Percentiles rank a stretch among this genome's conserved stretches.
These are phyloP conservation scores for Patella caerulea DNA, from an alignment of 2,888 invertebrate genomes.

Conservation along the genomic window DNA sequence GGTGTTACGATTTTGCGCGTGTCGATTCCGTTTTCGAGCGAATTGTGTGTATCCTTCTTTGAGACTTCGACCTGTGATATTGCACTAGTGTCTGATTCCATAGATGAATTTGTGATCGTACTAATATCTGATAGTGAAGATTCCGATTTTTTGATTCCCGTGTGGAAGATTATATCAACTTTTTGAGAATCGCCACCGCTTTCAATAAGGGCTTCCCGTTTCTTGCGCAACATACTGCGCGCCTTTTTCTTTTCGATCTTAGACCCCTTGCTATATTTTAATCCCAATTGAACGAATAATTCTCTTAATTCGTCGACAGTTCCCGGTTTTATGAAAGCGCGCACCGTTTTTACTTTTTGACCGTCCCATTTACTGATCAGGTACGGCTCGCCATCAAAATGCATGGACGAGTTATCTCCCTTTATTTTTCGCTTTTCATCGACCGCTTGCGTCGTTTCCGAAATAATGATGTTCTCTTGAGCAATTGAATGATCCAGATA, in stretches of 20 bases:
- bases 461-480: conserved; percentile 14
- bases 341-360: conserved; percentile 38
- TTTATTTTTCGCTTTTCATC: conserved; percentile 5
- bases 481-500: conserved; percentile 19
- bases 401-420: conserved; percentile 22
- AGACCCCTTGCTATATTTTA: conserved; percentile 24
- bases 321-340: conserved; percentile 46
- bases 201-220: neutral
- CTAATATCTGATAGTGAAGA: neutral
- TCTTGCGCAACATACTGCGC: neutral
- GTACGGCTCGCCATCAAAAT: neutral
- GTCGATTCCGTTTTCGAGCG: neutral
- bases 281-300: conserved; percentile 32
- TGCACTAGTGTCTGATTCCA: neutral
- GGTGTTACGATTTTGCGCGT: no score
- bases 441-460: conserved; percentile 11
- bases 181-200: neutral
- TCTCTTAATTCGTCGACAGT: conserved; percentile 44
- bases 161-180: neutral
- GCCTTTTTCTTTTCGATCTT: conserved; percentile 12
- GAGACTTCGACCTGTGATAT: neutral
- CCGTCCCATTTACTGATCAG: conserved; percentile 38
- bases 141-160: neutral
- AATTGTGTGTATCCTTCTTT: neutral
- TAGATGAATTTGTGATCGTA: neutral